Evolutionary conservation across 2,888 invertebrate genomes (phyloP).

Genomic region (Dermolepida albohirtum): DNA sequence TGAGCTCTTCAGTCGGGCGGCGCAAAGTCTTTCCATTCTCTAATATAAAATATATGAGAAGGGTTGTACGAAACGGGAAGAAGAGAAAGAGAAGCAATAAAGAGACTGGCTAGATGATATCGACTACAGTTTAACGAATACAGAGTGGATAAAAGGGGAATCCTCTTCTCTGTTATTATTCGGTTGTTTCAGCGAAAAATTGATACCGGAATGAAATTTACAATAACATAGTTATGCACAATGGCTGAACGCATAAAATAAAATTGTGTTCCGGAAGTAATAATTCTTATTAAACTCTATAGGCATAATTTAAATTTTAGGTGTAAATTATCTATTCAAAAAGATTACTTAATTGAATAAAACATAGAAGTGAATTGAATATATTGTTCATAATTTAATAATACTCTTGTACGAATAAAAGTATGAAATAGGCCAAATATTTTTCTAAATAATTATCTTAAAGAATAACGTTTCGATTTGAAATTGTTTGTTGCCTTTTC

Average conservation of each 20-base stretch:
- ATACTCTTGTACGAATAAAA: too few species aligned
- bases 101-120: conserved; percentile 27
- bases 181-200: conserved; percentile 31
- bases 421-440: too few species aligned
- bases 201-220: conserved; percentile 21
- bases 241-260: background rate
- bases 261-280: too few species aligned
- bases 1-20: conserved; percentile 52
- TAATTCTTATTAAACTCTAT: too few species aligned
- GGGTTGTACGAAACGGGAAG: conserved; percentile 19
- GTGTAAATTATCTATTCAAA: too few species aligned
- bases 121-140: conserved; percentile 32
- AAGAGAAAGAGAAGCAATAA: conserved; percentile 17
- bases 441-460: too few species aligned
- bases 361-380: too few species aligned
- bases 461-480: too few species aligned
- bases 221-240: conserved; percentile 2
- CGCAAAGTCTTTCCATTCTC: conserved; percentile 12
- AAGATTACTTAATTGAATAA: too few species aligned
- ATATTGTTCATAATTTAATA: too few species aligned
- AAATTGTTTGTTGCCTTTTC: too few species aligned
- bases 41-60: conserved; percentile 32
- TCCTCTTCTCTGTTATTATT: conserved; percentile 23
- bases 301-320: too few species aligned
- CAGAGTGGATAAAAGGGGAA: conserved; percentile 35